Conservation (phyloP, 2,888 invertebrate species). For the Eledone cirrhosa region DNA sequence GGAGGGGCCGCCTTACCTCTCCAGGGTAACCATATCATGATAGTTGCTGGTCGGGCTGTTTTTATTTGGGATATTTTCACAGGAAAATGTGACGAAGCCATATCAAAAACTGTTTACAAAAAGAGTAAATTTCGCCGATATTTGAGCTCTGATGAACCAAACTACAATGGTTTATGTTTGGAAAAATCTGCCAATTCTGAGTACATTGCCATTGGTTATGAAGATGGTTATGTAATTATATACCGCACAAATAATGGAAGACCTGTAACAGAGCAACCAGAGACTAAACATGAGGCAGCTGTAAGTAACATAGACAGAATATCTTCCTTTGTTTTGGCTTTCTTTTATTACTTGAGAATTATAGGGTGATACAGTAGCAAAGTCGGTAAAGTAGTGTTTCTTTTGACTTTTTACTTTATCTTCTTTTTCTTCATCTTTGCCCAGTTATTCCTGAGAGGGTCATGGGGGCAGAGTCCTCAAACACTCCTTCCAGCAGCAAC, state of each 20-base stretch:
- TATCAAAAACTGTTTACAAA: constrained; percentile 39
- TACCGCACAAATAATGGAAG: constrained; percentile 47
- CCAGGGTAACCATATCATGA: constrained; percentile 48
- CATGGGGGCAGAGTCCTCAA: too few species aligned
- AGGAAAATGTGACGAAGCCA: constrained; percentile 54
- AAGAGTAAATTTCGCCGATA: constrained; percentile 51
- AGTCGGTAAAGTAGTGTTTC: too few species aligned
- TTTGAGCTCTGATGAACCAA: constrained; percentile 40
- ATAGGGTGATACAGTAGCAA: too few species aligned
- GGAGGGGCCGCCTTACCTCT: constrained; percentile 44
- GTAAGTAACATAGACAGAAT: constrained; percentile 38
- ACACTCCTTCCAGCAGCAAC: too few species aligned
- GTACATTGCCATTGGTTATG: constrained; percentile 48
- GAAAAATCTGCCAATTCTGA: constrained; percentile 39
- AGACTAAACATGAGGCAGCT: constrained; percentile 45
- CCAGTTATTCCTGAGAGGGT: too few species aligned
- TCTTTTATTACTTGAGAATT: too few species aligned
- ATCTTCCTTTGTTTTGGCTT: background rate
- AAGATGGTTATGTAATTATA: constrained; percentile 54
- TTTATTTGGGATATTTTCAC: constrained; percentile 58
- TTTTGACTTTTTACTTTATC: too few species aligned
- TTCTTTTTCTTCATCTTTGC: too few species aligned
- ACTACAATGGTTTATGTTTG: constrained; percentile 41
- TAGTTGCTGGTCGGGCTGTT: constrained; percentile 44
- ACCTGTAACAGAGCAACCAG: constrained; percentile 45